Evolutionary conservation across 1,140 invertebrate species (phyloP).

Genomic region (Camponotus vicinus): DNA sequence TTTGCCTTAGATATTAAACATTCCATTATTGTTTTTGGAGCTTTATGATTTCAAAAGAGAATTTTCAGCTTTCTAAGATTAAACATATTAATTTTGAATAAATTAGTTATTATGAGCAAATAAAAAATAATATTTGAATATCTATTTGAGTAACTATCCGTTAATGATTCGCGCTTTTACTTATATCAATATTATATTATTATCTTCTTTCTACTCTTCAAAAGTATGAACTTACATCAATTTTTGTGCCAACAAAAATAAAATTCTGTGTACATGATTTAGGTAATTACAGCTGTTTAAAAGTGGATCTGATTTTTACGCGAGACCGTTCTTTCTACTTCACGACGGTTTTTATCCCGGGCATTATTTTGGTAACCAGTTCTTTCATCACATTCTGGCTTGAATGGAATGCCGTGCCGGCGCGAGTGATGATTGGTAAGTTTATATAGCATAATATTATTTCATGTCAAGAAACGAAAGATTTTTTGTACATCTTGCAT

Average conservation of each 20-base stretch:
- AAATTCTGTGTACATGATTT: slow-evolving; percentile 69
- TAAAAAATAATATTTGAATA: slow-evolving; percentile 6
- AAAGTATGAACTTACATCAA: slow-evolving; percentile 13
- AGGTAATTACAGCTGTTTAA: slow-evolving; percentile 98
- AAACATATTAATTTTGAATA: neutral
- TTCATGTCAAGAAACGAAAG: neutral
- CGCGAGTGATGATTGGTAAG: slow-evolving; percentile 96
- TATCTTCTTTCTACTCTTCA: neutral
- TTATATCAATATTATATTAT: neutral
- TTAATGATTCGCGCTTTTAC: slow-evolving; percentile 5
- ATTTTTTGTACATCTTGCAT: neutral
- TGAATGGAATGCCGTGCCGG: slow-evolving; percentile 98
- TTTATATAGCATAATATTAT: neutral
- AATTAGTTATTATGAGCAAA: neutral
- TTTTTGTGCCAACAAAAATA: slow-evolving; percentile 29
- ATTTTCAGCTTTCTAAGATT: neutral
- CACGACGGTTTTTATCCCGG: slow-evolving; percentile 98
- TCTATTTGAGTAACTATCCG: neutral
- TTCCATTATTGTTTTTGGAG: neutral
- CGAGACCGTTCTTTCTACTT: slow-evolving; percentile 98
- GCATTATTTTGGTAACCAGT: slow-evolving; percentile 97
- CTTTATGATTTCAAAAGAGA: neutral
- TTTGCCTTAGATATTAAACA: no score
- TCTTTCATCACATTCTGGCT: slow-evolving; percentile 98
- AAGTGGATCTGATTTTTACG: slow-evolving; percentile 96